Percentiles rank a stretch among this genome's conserved stretches.
Evolutionary conservation across 2,888 invertebrate genomes (phyloP).

Genomic region (Microdon myrmicae): DNA sequence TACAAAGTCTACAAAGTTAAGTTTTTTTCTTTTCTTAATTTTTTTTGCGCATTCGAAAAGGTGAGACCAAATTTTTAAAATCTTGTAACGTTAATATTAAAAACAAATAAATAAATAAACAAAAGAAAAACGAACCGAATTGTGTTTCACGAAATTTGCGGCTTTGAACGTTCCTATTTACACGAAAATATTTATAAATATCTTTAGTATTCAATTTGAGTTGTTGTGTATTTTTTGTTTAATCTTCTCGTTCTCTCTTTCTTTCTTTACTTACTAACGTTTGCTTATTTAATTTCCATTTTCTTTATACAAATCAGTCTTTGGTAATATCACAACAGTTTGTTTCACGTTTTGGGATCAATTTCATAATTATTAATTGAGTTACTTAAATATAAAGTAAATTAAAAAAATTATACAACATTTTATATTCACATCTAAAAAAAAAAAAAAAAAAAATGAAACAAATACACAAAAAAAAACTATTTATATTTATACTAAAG

Average conservation of each 20-base stretch:
- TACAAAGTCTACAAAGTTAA: conserved; percentile 22
- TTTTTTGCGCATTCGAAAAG: conserved; percentile 40
- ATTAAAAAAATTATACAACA: conserved; percentile 40
- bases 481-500: conserved; percentile 19
- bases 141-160: too few species aligned
- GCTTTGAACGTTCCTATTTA: conserved; percentile 28
- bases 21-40: conserved; percentile 3
- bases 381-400: conserved; percentile 41
- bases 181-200: conserved; percentile 40
- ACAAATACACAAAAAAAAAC: conserved; percentile 31
- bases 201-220: too few species aligned
- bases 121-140: too few species aligned
- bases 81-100: too few species aligned
- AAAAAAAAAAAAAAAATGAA: conserved; percentile 27
- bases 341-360: conserved; percentile 65
- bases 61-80: conserved; percentile 37
- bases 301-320: conserved; percentile 64
- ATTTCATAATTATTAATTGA: conserved; percentile 54
- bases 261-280: conserved; percentile 35
- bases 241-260: conserved; percentile 29
- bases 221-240: conserved; percentile 30
- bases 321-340: conserved; percentile 68
- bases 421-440: conserved; percentile 27
- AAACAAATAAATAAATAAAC: too few species aligned
- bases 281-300: conserved; percentile 28